These are phyloP conservation scores for Neodiprion lecontei DNA, from an alignment of 1,140 invertebrate species.

Conservation along the genomic window DNA sequence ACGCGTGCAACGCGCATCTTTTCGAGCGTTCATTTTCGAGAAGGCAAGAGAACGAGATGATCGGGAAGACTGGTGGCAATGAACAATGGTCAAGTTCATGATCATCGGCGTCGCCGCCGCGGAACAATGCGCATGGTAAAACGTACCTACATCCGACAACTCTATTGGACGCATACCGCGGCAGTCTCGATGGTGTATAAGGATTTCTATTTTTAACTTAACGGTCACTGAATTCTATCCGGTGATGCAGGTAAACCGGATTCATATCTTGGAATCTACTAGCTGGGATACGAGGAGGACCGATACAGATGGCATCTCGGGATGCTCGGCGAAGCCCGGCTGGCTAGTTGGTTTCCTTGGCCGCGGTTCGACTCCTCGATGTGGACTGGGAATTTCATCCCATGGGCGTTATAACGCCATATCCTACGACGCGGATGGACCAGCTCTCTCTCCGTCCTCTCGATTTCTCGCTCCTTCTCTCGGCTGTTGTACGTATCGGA, in stretches of 20 bases:
- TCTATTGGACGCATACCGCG: too few relatives aligned
- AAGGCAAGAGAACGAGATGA: too few relatives aligned
- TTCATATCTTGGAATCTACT: constrained; percentile 5
- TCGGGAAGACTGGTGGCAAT: too few relatives aligned
- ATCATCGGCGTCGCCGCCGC: not conserved
- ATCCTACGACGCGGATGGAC: not conserved
- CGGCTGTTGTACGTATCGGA: too few relatives aligned
- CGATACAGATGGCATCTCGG: constrained; percentile 1
- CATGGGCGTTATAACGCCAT: not conserved
- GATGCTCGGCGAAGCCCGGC: not conserved
- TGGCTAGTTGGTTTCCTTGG: not conserved
- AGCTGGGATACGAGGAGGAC: not conserved
- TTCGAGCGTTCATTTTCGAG: too few relatives aligned
- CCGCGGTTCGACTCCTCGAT: too few relatives aligned
- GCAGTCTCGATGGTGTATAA: too few relatives aligned
- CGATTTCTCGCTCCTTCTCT: too few relatives aligned
- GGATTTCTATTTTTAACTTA: constrained; percentile 1
- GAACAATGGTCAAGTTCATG: not conserved
- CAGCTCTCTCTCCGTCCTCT: not conserved
- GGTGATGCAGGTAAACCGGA: not conserved
- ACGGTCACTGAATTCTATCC: not conserved
- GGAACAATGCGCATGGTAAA: too few relatives aligned
- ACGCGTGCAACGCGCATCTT: too few relatives aligned
- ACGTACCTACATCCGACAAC: too few relatives aligned
- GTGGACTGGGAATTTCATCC: not conserved